A percentile compares a stretch with the other conserved stretches of the same genome.
phyloP scores from a whole-genome alignment of 2,888 invertebrate species.

The Alsophila aescularia region DNA sequence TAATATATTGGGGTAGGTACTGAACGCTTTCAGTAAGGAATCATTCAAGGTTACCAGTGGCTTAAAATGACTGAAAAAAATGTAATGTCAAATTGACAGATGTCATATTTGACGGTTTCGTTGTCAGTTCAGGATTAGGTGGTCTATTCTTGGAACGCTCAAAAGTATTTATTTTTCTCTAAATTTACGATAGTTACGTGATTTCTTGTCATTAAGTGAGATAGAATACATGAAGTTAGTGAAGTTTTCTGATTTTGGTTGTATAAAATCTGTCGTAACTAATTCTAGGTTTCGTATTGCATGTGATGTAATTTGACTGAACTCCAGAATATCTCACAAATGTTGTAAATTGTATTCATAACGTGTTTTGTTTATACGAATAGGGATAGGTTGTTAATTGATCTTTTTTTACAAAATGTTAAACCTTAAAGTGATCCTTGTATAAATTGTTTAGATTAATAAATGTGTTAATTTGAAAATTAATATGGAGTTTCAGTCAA shows the following conservation, averaged over 20 bases:
- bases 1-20: constrained; percentile 59
- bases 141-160: constrained; percentile 32
- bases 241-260: constrained; percentile 51
- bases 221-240: constrained; percentile 53
- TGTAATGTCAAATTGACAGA: constrained; percentile 69
- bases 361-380: constrained; percentile 57
- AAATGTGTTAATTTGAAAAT: constrained; percentile 78
- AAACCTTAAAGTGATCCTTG: constrained; percentile 73
- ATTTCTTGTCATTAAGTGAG: constrained; percentile 77
- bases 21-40: constrained; percentile 58
- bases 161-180: constrained; percentile 32
- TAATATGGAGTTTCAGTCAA: constrained; percentile 83
- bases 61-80: constrained; percentile 50
- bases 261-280: constrained; percentile 41
- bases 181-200: constrained; percentile 43
- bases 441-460: constrained; percentile 79
- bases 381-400: constrained; percentile 83
- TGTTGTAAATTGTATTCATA: constrained; percentile 50
- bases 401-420: constrained; percentile 74
- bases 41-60: constrained; percentile 58
- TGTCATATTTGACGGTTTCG: constrained; percentile 69
- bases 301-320: constrained; percentile 76
- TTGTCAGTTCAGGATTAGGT: constrained; percentile 53
- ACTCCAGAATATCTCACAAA: constrained; percentile 71
- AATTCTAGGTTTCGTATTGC: constrained; percentile 30